A percentile compares a stretch with the other conserved stretches of the same genome.
phyloP scores from a whole-genome alignment of 1,140 invertebrate genomes.

The Gonioctena quinquepunctata region DNA sequence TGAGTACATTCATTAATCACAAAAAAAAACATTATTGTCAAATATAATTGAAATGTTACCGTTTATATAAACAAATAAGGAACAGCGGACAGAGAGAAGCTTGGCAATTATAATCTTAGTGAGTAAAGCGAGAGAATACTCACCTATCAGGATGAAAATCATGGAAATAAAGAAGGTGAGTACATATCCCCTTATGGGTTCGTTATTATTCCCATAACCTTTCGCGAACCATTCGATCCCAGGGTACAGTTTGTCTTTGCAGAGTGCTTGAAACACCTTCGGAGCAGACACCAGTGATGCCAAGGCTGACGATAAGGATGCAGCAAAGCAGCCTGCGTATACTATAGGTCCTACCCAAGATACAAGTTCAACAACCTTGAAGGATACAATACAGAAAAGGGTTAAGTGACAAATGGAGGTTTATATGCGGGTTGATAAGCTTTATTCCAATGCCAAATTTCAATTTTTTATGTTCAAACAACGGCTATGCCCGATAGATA shows the following conservation, averaged over 20 bases:
- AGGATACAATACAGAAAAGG: too few species aligned
- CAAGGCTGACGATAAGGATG: slow-evolving; percentile 92
- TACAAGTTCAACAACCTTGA: slow-evolving; percentile 87
- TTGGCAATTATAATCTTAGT: neutral
- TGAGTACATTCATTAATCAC: too few species aligned
- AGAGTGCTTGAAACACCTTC: slow-evolving; percentile 88
- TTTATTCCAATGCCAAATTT: too few species aligned
- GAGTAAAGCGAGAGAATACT: slow-evolving; percentile 46
- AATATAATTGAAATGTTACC: too few species aligned
- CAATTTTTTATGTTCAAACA: too few species aligned
- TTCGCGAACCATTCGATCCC: slow-evolving; percentile 90
- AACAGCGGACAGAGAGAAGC: neutral
- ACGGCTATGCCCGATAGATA: too few species aligned
- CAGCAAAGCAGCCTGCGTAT: slow-evolving; percentile 95
- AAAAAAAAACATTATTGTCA: too few species aligned
- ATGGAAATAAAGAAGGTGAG: slow-evolving; percentile 89
- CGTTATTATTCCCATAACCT: slow-evolving; percentile 87
- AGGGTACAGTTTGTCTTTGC: slow-evolving; percentile 95
- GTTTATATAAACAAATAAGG: too few species aligned
- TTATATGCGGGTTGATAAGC: too few species aligned
- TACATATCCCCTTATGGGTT: slow-evolving; percentile 89
- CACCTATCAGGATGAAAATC: slow-evolving; percentile 86
- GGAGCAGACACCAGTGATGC: slow-evolving; percentile 90
- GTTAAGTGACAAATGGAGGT: too few species aligned
- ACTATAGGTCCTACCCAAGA: slow-evolving; percentile 90